Percentiles rank a stretch among this genome's conserved stretches.
Evolutionary conservation across 2,797 vertebrate species (phyloP).

Genomic region (Bucorvus abyssinicus): DNA sequence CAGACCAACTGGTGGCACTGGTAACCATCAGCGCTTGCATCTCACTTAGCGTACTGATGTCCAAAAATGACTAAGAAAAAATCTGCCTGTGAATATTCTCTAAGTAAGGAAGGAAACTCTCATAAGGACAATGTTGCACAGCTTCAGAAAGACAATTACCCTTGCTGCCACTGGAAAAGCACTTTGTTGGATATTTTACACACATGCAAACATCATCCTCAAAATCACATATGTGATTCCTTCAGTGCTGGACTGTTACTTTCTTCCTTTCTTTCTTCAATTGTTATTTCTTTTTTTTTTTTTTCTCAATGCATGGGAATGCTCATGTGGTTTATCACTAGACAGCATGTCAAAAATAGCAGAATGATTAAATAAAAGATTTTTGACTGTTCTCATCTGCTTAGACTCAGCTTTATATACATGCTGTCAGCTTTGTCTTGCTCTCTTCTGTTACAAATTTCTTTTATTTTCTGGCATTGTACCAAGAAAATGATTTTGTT

Average conservation of each 20-base stretch:
- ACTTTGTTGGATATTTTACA: background rate
- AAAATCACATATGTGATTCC: background rate
- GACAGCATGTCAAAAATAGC: slow-evolving; percentile 38
- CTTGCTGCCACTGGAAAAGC: background rate
- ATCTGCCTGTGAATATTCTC: background rate
- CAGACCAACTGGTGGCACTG: background rate
- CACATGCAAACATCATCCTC: background rate
- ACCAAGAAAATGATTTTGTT: slow-evolving; percentile 19
- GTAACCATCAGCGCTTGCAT: background rate
- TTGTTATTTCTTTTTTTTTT: background rate
- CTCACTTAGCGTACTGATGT: background rate
- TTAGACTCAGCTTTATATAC: slow-evolving; percentile 33
- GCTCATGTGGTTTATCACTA: slow-evolving; percentile 17
- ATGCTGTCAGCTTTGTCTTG: slow-evolving; percentile 12
- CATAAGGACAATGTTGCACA: accelerated
- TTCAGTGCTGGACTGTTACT: background rate
- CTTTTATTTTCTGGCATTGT: slow-evolving; percentile 8
- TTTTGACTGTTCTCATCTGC: slow-evolving; percentile 49
- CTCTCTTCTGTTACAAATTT: background rate
- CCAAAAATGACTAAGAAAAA: background rate
- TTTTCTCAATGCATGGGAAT: background rate
- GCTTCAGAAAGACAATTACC: background rate
- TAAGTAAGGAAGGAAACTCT: background rate
- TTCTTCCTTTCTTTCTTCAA: background rate
- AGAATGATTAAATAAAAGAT: slow-evolving; percentile 41